A percentile compares a stretch with the other conserved stretches of the same genome.
Evolutionary conservation across 2,888 invertebrate species (phyloP).

Genomic region (Cheiracanthium punctorium): DNA sequence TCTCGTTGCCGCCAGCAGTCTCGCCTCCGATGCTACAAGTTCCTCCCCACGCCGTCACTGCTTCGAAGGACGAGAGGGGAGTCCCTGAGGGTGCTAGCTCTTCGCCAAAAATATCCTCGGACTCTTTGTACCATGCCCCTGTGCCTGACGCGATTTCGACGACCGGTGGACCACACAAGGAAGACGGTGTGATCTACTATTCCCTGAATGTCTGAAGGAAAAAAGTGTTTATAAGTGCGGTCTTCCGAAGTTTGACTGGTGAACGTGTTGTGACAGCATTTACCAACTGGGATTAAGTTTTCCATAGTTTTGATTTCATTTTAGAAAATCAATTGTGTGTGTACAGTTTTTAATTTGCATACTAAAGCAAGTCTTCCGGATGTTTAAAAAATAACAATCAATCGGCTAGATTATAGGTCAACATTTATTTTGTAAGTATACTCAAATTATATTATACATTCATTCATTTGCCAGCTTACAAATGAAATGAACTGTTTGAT

Average conservation of each 20-base stretch:
- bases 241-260: conserved; percentile 52
- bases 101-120: conserved; percentile 79
- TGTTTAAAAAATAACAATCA: background rate
- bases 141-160: conserved; percentile 38
- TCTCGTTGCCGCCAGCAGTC: background rate
- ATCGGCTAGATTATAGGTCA: background rate
- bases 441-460: background rate
- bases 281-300: conserved; percentile 5
- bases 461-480: too few relatives aligned
- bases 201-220: conserved; percentile 70
- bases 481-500: too few relatives aligned
- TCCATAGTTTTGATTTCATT: background rate
- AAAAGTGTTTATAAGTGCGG: background rate
- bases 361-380: conserved; percentile 9
- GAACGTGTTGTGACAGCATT: conserved; percentile 63
- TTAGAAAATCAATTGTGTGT: background rate
- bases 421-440: background rate
- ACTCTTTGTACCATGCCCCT: conserved; percentile 65
- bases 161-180: conserved; percentile 43
- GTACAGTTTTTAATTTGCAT: conserved; percentile 33
- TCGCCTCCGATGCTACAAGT: conserved; percentile 38
- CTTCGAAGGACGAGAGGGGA: conserved; percentile 81
- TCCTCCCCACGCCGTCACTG: conserved; percentile 30
- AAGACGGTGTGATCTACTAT: conserved; percentile 71
- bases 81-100: conserved; percentile 86